Conservation (phyloP, 1,140 invertebrate species). For the Calliphora vicina region DNA sequence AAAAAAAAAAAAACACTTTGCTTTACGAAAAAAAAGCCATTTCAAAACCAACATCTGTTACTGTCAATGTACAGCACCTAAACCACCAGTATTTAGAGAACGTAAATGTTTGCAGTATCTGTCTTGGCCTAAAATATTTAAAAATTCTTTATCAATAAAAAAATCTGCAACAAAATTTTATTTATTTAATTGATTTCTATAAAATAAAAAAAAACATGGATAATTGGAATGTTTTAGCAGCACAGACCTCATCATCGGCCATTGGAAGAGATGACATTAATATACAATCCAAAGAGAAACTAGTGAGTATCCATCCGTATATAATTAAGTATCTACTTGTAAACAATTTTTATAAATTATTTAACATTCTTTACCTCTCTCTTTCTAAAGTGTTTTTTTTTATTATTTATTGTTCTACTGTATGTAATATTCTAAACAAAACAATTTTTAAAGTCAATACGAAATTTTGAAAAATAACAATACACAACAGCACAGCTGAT, state of each 20-base stretch:
- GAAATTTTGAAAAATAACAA: slow-evolving; percentile 5
- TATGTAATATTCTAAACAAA: slow-evolving; percentile 24
- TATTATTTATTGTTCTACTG: background rate
- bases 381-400: background rate
- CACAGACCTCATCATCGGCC: slow-evolving; percentile 56
- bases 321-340: background rate
- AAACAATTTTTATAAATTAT: background rate
- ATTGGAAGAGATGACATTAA: slow-evolving; percentile 51
- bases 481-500: slow-evolving; percentile 23
- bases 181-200: background rate
- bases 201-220: slow-evolving; percentile 46
- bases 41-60: background rate
- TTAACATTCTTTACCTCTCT: too few relatives aligned
- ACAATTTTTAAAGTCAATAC: background rate
- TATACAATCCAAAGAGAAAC: slow-evolving; percentile 49
- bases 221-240: slow-evolving; percentile 63
- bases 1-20: background rate
- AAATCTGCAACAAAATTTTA: background rate
- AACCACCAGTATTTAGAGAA: background rate
- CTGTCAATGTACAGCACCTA: background rate
- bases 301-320: slow-evolving; percentile 59
- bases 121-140: background rate
- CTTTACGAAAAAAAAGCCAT: background rate
- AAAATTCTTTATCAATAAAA: background rate
- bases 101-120: background rate